Conservation (phyloP, 2,888 invertebrate genomes). For the Galerucella calmariensis region DNA sequence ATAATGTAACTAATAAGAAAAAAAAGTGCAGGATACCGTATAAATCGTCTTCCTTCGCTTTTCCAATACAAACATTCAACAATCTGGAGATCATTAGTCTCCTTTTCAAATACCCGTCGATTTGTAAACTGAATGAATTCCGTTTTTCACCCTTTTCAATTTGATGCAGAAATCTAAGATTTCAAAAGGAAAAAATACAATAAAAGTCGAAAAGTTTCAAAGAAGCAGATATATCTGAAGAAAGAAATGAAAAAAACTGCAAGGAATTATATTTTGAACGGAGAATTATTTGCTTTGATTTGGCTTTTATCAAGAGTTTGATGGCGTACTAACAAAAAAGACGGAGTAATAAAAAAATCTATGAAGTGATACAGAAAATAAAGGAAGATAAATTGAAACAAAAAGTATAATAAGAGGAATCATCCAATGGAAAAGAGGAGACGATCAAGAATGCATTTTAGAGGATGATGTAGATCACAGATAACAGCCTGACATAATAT, state of each 20-base stretch:
- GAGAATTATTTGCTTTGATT: conserved; percentile 36
- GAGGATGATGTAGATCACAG: no score
- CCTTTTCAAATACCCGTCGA: conserved; percentile 18
- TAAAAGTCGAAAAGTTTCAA: conserved; percentile 30
- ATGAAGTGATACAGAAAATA: no score
- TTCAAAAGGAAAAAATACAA: conserved; percentile 28
- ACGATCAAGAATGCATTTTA: no score
- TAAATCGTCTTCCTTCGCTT: not conserved
- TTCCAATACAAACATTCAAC: conserved; percentile 9
- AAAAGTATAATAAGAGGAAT: no score
- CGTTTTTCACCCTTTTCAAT: conserved; percentile 21
- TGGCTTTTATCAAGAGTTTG: conserved; percentile 31
- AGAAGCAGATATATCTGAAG: conserved; percentile 10
- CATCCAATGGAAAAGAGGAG: no score
- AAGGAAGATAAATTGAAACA: no score
- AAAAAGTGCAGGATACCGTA: not conserved
- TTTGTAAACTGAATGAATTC: conserved; percentile 16
- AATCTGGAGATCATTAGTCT: conserved; percentile 26
- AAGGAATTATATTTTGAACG: not conserved
- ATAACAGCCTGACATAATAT: no score
- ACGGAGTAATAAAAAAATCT: not conserved
- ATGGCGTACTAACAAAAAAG: conserved; percentile 27
- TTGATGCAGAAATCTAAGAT: conserved; percentile 26
- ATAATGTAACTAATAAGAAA: no score
- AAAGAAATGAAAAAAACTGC: no score